Conservation (phyloP, 2,797 vertebrate genomes). For the Rhinogobio ventralis region DNA sequence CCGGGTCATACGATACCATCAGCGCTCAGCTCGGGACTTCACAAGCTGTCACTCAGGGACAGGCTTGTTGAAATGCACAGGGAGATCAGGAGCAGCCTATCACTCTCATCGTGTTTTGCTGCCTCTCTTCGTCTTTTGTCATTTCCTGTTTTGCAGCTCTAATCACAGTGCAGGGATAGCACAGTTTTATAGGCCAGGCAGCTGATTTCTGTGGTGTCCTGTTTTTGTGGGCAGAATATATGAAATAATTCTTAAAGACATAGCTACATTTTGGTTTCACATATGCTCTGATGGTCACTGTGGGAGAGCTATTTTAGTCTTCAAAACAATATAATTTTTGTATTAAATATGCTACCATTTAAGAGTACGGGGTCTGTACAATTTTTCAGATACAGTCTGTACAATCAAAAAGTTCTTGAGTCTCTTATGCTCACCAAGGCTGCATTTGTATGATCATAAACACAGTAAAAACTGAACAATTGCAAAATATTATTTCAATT, state of each 20-base stretch:
- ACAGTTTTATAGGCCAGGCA: slow-evolving; percentile 55
- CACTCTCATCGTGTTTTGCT: slow-evolving; percentile 54
- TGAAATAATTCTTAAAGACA: slow-evolving; percentile 28
- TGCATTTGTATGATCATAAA: not conserved
- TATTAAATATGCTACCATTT: not conserved
- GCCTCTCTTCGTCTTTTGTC: slow-evolving; percentile 59
- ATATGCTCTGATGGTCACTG: not conserved
- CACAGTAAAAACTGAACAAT: not conserved
- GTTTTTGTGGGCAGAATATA: slow-evolving; percentile 45
- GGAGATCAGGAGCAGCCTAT: slow-evolving; percentile 53
- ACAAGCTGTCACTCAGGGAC: slow-evolving; percentile 41
- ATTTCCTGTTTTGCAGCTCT: slow-evolving; percentile 65
- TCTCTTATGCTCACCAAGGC: not conserved
- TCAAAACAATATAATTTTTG: not conserved
- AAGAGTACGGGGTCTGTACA: not conserved
- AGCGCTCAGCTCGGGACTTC: slow-evolving; percentile 53
- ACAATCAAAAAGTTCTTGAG: not conserved
- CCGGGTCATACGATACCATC: slow-evolving; percentile 70
- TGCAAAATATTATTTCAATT: not conserved
- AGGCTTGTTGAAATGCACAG: slow-evolving; percentile 49
- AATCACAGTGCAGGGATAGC: slow-evolving; percentile 55
- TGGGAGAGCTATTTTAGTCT: slow-evolving; percentile 7
- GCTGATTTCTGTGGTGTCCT: slow-evolving; percentile 50
- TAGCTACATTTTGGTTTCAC: not conserved
- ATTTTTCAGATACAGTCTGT: no score